Evolutionary conservation across 2,113 vertebrate genomes (phyloP).

Genomic region (Pogona vitticeps): DNA sequence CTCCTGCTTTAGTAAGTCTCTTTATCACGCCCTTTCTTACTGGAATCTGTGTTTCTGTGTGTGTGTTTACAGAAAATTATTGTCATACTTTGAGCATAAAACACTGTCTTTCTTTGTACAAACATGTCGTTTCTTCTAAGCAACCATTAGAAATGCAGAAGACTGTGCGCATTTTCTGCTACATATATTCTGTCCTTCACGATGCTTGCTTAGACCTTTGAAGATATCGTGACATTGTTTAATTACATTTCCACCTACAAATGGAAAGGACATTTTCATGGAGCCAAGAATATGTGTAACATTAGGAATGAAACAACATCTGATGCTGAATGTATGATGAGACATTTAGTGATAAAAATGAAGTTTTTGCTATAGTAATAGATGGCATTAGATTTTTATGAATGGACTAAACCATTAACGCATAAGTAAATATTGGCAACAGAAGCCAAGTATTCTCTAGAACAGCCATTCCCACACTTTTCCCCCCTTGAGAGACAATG

Average conservation of each 20-base stretch:
- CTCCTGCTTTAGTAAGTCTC: neutral
- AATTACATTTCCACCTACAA: slow-evolving; percentile 55
- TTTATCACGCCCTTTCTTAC: neutral
- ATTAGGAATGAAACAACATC: slow-evolving; percentile 14
- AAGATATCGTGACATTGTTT: slow-evolving; percentile 35
- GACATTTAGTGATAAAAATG: slow-evolving; percentile 12
- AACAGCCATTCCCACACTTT: neutral
- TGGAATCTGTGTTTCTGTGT: neutral
- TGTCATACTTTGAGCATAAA: slow-evolving; percentile 38
- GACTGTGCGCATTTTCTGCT: slow-evolving; percentile 65
- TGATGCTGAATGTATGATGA: slow-evolving; percentile 27
- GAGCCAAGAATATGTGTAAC: slow-evolving; percentile 25
- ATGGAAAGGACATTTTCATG: slow-evolving; percentile 42
- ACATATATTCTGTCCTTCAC: slow-evolving; percentile 30
- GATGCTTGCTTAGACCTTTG: slow-evolving; percentile 49
- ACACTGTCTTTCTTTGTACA: slow-evolving; percentile 47
- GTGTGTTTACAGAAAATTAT: neutral
- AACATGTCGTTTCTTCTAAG: slow-evolving; percentile 53
- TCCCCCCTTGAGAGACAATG: neutral
- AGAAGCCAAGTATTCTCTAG: slow-evolving; percentile 13
- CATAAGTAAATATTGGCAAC: slow-evolving; percentile 15
- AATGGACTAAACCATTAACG: slow-evolving; percentile 25
- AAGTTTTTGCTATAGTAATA: slow-evolving; percentile 9
- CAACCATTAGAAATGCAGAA: slow-evolving; percentile 48
- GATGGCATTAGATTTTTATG: neutral